Conservation (phyloP, 35 echinoderm and acorn worm species). For the Lytechinus pictus region DNA sequence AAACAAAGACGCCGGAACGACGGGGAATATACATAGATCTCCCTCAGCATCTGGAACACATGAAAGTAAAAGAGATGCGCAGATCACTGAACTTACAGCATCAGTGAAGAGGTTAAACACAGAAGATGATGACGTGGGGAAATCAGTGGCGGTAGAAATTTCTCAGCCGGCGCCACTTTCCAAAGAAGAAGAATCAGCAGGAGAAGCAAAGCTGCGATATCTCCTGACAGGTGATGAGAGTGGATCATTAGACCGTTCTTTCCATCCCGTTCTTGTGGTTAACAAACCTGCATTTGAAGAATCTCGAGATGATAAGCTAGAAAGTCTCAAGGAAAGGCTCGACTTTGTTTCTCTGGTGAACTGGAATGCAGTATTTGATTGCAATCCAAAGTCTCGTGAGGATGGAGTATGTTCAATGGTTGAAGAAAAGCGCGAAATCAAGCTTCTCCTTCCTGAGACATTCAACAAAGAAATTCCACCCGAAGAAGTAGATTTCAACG, state of each 20-base stretch:
- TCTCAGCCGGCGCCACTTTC: not conserved
- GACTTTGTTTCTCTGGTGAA: not conserved
- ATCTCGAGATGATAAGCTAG: too few species aligned
- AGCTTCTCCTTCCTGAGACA: not conserved
- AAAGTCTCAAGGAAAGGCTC: not conserved
- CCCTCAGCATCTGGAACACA: not conserved
- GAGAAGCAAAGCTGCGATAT: slow-evolving; percentile 22
- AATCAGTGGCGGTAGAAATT: not conserved
- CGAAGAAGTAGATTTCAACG: not conserved
- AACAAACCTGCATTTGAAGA: too few species aligned
- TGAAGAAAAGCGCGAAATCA: not conserved
- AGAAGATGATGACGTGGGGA: not conserved
- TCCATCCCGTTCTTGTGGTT: not conserved
- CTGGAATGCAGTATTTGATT: slow-evolving; percentile 42
- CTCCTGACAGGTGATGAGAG: slow-evolving; percentile 20
- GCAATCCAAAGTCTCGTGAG: not conserved
- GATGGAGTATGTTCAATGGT: not conserved
- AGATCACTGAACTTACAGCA: not conserved
- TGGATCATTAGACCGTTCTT: not conserved
- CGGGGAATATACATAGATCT: not conserved
- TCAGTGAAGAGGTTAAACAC: not conserved
- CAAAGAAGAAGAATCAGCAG: slow-evolving; percentile 27
- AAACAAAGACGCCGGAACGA: not conserved
- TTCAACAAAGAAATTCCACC: not conserved
- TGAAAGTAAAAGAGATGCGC: not conserved